Base-by-base conservation (phyloP, 2,888 invertebrate genomes). In the Seira musarum region DNA sequence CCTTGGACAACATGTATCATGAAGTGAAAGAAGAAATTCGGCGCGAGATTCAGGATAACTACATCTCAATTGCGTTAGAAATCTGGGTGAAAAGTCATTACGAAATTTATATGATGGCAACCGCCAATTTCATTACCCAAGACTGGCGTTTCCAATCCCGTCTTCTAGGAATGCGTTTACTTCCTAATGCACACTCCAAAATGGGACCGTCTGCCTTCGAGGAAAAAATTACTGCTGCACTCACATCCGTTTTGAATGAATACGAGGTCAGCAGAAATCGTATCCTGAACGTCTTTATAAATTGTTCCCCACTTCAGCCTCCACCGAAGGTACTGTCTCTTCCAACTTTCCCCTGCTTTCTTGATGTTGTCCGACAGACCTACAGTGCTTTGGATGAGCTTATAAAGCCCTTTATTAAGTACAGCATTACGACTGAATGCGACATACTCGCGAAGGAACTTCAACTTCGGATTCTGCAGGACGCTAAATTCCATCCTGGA, bases 401-500 rank as follows among this genome's bases (percentile, higher is more conserved):
- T 17, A 22, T 24, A 22, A 22, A 24, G 17, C 3, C 15, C 13
- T 2, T 68, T 8, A 6, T 40, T 13, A 40, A 40, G 13, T 40
- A 40, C 13, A 40, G 13, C 13, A 40, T 40, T 13, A 40, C 6
- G 13, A 40, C 40, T 13, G 40, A 40, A 40, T 40, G 40, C 40
- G 40, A 40, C 6, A n/a, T n/a, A n/a, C n/a, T n/a, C n/a, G n/a
- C n/a, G n/a, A n/a, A n/a, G n/a, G n/a, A n/a, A n/a, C n/a, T n/a
- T n/a, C n/a, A n/a, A n/a, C n/a, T n/a, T n/a, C n/a, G n/a, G n/a
- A n/a, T n/a, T n/a, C n/a, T n/a, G n/a, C n/a, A n/a, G n/a, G n/a
- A n/a, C n/a, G n/a, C n/a, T n/a, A n/a, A n/a, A n/a, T n/a, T n/a
- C 2, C 77, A 83, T 46, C 83, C 83, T 21, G 79, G 79, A 0